Evolutionary conservation across 2,113 vertebrate genomes (phyloP), one percentile per base, ranked within the genome.

Genomic region (Turnix velox): DNA sequence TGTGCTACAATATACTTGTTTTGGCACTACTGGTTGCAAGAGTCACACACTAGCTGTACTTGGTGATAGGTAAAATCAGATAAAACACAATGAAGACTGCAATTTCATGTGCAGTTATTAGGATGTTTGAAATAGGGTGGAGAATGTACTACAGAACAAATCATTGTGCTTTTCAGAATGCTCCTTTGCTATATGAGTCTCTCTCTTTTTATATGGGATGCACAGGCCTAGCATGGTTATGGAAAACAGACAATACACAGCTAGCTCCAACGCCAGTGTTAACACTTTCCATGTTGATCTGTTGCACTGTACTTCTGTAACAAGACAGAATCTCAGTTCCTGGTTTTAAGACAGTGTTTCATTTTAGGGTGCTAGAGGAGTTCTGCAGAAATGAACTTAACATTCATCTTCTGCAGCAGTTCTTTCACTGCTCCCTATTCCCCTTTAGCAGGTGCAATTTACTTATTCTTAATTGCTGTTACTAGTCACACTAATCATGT

Each of bases 1-100:
- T 2, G 5, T 13, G 14, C 6, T 48, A 14, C 11, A 12, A 11
- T 39, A 45, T 12, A 61, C 28, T 52, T 73, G 0, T 0, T 7
- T 77, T 84, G n/a, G 12, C 25, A 37, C 54, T 90, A 27, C 18
- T 84, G 18, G 8, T 68, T 59, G 37, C 13, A 69, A 76, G 39
- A 40, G 65, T 61, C 80, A 22, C 58, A 73, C 35, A 40, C 17
- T 39, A 71, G 43, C 7, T 76, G 22, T 45, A 35, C 18, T 77
- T 54, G 27, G 39, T 59, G 43, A 43, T 28, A 58, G 10, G 10
- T 37, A 74, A 91, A 76, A 68, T 62, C 30, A 42, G 14, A 20
- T 69, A 58, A 83, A 85, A 74, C 51, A 57, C 8, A 84, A 45
- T 11, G 30, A 84, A 86, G 48, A 18, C 13, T 74, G 93, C 35